A percentile compares a stretch with the other conserved stretches of the same genome.
Evolutionary conservation across 1,140 invertebrate species (phyloP).

Genomic region (Magallana ariakensis): DNA sequence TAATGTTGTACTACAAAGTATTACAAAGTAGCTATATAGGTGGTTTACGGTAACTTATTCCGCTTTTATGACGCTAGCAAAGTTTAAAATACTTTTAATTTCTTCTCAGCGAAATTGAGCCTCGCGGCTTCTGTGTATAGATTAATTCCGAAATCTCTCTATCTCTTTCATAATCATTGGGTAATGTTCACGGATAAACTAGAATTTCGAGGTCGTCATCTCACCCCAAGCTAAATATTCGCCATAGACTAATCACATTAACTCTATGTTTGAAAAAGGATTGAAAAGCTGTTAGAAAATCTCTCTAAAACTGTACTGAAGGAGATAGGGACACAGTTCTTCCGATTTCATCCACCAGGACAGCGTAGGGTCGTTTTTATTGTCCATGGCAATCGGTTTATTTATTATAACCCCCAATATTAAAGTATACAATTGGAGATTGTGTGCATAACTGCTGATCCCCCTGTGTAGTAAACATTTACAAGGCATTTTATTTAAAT

Average conservation of each 20-base stretch:
- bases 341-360: too few relatives aligned
- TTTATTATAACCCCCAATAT: too few relatives aligned
- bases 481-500: background rate
- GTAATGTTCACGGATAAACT: constrained; percentile 32
- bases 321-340: too few relatives aligned
- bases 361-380: too few relatives aligned
- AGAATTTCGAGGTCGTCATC: background rate
- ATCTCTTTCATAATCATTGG: constrained; percentile 7
- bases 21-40: too few relatives aligned
- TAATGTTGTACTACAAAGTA: too few relatives aligned
- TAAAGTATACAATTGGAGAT: too few relatives aligned
- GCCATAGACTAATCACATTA: constrained; percentile 18
- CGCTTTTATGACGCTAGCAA: background rate
- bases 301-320: background rate
- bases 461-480: too few relatives aligned
- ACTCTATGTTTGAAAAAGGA: constrained; percentile 8
- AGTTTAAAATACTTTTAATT: background rate
- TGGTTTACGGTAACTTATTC: background rate
- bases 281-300: background rate
- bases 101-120: background rate
- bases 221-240: constrained; percentile 7
- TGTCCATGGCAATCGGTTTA: too few relatives aligned
- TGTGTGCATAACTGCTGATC: too few relatives aligned
- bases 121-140: background rate
- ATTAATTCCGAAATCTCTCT: constrained; percentile 19